Conservation (phyloP, 2,113 vertebrate genomes). For the Maccullochella peelii region DNA sequence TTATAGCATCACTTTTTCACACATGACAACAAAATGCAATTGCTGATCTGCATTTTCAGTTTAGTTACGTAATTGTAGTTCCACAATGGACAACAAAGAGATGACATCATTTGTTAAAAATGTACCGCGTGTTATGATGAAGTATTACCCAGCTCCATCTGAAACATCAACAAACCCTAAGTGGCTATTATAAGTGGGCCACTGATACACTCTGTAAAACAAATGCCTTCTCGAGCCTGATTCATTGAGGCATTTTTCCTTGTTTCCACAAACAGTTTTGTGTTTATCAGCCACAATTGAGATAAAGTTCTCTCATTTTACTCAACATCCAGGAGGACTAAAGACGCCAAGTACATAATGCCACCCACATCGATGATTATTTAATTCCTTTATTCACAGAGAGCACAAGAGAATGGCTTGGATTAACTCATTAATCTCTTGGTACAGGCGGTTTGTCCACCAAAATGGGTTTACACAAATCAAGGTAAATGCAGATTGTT, state of each 20-base stretch:
- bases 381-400: constrained; percentile 68
- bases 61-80: neutral
- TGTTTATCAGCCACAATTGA: constrained; percentile 75
- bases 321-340: constrained; percentile 56
- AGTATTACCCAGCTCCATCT: constrained; percentile 27
- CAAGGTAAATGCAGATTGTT: constrained; percentile 72
- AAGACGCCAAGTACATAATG: constrained; percentile 73
- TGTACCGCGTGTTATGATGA: constrained; percentile 45
- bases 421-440: constrained; percentile 82
- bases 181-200: constrained; percentile 49
- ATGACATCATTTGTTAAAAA: neutral
- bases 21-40: constrained; percentile 6
- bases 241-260: constrained; percentile 67
- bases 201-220: constrained; percentile 45
- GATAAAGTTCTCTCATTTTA: constrained; percentile 79
- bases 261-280: constrained; percentile 61
- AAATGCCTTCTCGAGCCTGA: constrained; percentile 45
- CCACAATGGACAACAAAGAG: neutral
- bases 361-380: constrained; percentile 70
- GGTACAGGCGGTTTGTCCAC: constrained; percentile 62
- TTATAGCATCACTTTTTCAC: neutral
- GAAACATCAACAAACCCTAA: constrained; percentile 53
- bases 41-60: constrained; percentile 7
- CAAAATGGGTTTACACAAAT: constrained; percentile 76
- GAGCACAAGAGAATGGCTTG: constrained; percentile 65